Conservation (phyloP, 2,888 invertebrate species). For the Ceratothoa steindachneri region DNA sequence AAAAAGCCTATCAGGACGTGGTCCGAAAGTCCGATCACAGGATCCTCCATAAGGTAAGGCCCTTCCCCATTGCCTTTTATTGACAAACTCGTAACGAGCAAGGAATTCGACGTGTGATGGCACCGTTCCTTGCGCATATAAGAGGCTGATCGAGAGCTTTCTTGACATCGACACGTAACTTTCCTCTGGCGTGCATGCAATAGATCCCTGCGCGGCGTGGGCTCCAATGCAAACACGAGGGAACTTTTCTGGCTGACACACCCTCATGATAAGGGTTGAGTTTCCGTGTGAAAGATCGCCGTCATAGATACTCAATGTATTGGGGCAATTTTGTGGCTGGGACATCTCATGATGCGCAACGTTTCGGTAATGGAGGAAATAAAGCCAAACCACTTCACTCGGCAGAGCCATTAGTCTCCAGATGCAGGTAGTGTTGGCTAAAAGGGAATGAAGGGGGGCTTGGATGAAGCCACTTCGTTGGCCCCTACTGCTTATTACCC, state of each 20-base stretch:
- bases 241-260: conserved; percentile 17
- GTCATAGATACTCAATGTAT: conserved; percentile 24
- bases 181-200: conserved; percentile 16
- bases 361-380: conserved; percentile 70
- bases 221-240: conserved; percentile 19
- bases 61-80: conserved; percentile 16
- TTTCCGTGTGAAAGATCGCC: not conserved
- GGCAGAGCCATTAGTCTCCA: conserved; percentile 58
- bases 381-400: conserved; percentile 75
- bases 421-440: conserved; percentile 75
- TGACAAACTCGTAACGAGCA: conserved; percentile 20
- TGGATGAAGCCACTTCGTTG: conserved; percentile 67
- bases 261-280: conserved; percentile 5
- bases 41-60: conserved; percentile 16
- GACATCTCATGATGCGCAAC: conserved; percentile 19
- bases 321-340: conserved; percentile 13
- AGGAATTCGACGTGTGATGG: conserved; percentile 20
- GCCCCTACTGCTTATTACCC: conserved; percentile 70
- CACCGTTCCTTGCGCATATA: conserved; percentile 19
- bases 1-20: conserved; percentile 59
- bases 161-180: conserved; percentile 16
- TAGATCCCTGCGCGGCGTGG: conserved; percentile 1
- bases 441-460: conserved; percentile 71
- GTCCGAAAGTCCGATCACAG: conserved; percentile 48
- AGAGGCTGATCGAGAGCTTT: conserved; percentile 4